Base-by-base conservation (phyloP, 2,888 invertebrate genomes). In the Sminthurides aquaticus region DNA sequence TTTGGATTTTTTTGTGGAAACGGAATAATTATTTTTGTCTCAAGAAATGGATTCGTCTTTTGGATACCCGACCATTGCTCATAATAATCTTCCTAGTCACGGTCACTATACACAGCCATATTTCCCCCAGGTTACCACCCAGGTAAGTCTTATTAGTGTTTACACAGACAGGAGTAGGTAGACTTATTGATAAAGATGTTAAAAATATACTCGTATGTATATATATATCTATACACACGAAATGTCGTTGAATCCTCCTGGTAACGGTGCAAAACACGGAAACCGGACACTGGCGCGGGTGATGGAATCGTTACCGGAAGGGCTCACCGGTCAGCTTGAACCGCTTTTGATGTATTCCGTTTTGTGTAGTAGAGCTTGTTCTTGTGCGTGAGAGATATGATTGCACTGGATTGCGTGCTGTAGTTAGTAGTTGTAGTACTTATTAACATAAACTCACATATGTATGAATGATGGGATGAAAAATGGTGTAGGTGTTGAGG, bases 81-180 rank as follows among this genome's bases (percentile, higher is more conserved):
- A 62, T 57, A 34, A 15, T 34, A 5, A 34, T 34, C 43, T 15
- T 34, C n/a, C n/a, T n/a, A 62, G 62, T 57, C 62, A 62, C 49
- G 57, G 62, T 62, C 62, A 62, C 57, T 62, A 62, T 57, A 57
- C 56, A 62, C 62, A 62, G 57, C 62, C 62, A 57, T 52, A 26
- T 28, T 57, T 60, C 27, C 60, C 56, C 5, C 62, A 62, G 57
- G 62, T 62, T 49, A 57, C 62, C 43, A 34, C 43, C 49, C 62
- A 62, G 62, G 62, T 62, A 28, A 48, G 59, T 29, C 43, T 20
- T 60, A 2, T 27, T 15, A 3, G 43, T 34, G 43, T 34, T 34
- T 15, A 34, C 43, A 34, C 5, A 34, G 43, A n/a, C n/a, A n/a
- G n/a, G n/a, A n/a, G n/a, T n/a, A n/a, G n/a, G n/a, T n/a, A n/a